These are phyloP conservation scores for Linurgus olivaceus DNA, from an alignment of 2,797 vertebrate species.

Conservation along the genomic window DNA sequence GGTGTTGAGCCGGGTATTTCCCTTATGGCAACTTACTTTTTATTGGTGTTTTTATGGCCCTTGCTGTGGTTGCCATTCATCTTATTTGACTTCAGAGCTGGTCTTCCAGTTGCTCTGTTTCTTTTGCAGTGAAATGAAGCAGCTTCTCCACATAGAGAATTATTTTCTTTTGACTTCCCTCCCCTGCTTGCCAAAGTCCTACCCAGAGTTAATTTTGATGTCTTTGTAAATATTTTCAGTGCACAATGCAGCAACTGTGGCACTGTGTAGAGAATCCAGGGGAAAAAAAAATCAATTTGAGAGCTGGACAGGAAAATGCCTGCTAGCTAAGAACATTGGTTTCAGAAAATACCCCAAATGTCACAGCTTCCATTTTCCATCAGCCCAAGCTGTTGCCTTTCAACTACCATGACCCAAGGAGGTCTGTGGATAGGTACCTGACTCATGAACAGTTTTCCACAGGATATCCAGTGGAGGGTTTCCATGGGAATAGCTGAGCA, in stretches of 20 bases:
- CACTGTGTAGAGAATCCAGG: not conserved
- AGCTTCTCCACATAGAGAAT: not conserved
- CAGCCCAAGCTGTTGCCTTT: not conserved
- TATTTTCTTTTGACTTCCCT: not conserved
- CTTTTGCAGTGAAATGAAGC: not conserved
- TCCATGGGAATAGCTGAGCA: not conserved
- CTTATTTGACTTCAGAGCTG: not conserved
- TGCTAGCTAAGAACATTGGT: not conserved
- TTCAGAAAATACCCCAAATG: not conserved
- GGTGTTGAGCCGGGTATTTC: conserved; percentile 10
- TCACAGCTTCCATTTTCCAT: not conserved
- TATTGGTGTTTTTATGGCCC: conserved; percentile 33
- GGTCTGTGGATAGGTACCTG: not conserved
- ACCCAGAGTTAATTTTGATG: not conserved
- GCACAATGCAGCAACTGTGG: not conserved
- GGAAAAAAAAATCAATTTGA: not conserved
- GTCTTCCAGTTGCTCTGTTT: not conserved
- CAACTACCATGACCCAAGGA: not conserved
- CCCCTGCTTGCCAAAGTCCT: not conserved
- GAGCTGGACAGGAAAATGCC: not conserved
- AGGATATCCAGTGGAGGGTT: not conserved
- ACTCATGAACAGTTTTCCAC: not conserved
- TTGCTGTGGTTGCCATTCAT: conserved; percentile 15
- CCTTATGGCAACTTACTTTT: conserved; percentile 30
- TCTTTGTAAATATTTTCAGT: not conserved